Conservation (phyloP, 2,113 vertebrate species). For the Zonotrichia leucophrys region DNA sequence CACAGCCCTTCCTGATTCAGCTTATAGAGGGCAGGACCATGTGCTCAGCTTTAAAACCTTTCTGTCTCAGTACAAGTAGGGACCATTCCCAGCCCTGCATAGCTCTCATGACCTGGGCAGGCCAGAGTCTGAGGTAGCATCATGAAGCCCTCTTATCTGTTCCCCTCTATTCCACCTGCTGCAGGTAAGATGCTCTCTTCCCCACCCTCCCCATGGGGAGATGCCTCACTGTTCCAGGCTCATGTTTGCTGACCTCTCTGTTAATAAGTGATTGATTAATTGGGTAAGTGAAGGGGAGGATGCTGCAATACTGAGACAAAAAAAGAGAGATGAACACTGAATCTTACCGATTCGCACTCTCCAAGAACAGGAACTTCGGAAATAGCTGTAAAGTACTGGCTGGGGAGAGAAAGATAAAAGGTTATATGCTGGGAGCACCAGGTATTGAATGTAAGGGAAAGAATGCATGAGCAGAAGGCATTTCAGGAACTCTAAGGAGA, state of each 20-base stretch:
- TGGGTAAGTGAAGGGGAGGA: neutral
- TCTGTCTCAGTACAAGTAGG: neutral
- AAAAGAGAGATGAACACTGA: neutral
- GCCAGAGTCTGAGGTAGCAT: neutral
- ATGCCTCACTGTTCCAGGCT: neutral
- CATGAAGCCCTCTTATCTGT: neutral
- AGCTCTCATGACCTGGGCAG: neutral
- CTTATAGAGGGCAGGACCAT: neutral
- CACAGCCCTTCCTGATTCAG: neutral
- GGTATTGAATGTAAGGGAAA: neutral
- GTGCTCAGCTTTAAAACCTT: neutral
- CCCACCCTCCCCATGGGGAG: neutral
- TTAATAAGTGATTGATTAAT: slow-evolving; percentile 46
- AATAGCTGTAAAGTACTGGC: slow-evolving; percentile 93
- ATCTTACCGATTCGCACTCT: slow-evolving; percentile 93
- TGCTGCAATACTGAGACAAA: neutral
- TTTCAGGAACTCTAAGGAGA: neutral
- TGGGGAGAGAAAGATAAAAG: slow-evolving; percentile 55
- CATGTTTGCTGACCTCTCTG: slow-evolving; percentile 11
- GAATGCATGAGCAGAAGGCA: neutral
- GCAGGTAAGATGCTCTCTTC: neutral
- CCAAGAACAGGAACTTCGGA: slow-evolving; percentile 97
- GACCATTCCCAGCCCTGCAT: neutral
- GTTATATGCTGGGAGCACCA: neutral
- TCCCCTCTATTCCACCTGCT: neutral